Base-by-base conservation (phyloP, 2,113 vertebrate species). In the Brienomyrus longianalis region DNA sequence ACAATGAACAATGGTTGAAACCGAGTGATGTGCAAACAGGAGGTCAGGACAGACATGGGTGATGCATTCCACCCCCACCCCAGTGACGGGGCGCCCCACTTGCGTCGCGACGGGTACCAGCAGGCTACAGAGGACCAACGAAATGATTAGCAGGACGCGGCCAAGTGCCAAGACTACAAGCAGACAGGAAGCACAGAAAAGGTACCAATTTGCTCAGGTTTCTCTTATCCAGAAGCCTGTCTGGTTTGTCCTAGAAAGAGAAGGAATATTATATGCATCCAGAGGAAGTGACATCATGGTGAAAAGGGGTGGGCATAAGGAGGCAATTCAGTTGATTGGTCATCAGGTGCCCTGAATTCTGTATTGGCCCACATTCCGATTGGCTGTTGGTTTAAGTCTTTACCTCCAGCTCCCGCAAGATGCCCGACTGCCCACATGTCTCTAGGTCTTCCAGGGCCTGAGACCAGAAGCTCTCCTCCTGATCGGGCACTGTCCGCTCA, bases 391-490 rank as follows among this genome's bases (percentile, higher is more conserved):
- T 27, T 35, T 21, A 51, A 39, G 50, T 17, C 56, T 47, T 95
- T 97, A 99, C 98, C 97, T 99, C 98, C 91, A 99, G 97, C 94
- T 99, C 98, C 93, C 98, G 94, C 84, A 99, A 97, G 94, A 99
- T 99, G 91, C 98, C 98, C 8, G 98, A 99, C 92, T 99, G 98
- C 51, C 98, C 98, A 31, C 98, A 99, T 7, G 98, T 99, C 94
- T 99, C 98, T 93, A 99, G 95, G 91, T 99, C 98, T 92, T 99
- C 98, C 94, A 99, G 96, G 0, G 98, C 98, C 94, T 99, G 98
- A 91, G 98, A 99, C 98, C 98, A 99, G 96, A 99, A 99, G 93
- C 97, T 99, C 95, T 99, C 98, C 90, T 99, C 98, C 93, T 99
- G 98, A 93, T 99, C 98, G 0, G 96, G 96, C 93, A 99, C 98